A percentile compares a stretch with the other conserved stretches of the same genome.
Conservation (phyloP, 64 coral and sea anemone species). For the Dendronephthya gigantea region DNA sequence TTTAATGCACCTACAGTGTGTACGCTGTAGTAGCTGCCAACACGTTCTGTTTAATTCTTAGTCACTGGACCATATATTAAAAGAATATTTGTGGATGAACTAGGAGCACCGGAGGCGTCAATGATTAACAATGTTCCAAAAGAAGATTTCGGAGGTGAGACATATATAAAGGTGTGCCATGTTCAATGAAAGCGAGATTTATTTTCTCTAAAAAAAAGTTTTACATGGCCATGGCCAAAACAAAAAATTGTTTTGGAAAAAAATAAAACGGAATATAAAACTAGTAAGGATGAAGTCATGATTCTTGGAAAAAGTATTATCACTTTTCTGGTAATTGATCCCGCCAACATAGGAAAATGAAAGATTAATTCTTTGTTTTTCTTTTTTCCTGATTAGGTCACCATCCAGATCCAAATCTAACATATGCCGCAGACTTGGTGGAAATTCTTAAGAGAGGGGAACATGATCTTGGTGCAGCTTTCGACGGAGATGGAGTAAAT, state of each 20-base stretch:
- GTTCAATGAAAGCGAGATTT: not conserved
- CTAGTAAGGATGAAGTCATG: too few species aligned
- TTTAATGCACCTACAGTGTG: not conserved
- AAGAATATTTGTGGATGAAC: conserved; percentile 63
- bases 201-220: too few species aligned
- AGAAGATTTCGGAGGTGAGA: conserved; percentile 94
- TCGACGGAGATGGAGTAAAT: conserved; percentile 89
- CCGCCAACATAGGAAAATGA: too few species aligned
- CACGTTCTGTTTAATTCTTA: conserved; percentile 15
- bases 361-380: too few species aligned
- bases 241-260: too few species aligned
- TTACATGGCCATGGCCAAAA: not conserved
- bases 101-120: conserved; percentile 48
- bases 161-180: not conserved
- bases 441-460: conserved; percentile 65
- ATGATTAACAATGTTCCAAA: conserved; percentile 68
- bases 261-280: too few species aligned
- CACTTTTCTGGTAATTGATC: too few species aligned
- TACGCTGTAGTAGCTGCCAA: too few species aligned
- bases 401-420: conserved; percentile 90
- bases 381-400: conserved; percentile 26
- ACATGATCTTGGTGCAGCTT: conserved; percentile 82
- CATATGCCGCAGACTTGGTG: conserved; percentile 77
- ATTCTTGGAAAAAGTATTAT: too few species aligned
- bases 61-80: conserved; percentile 96